Base-by-base conservation (phyloP, 1,140 invertebrate species). In the Asbolus verrucosus region DNA sequence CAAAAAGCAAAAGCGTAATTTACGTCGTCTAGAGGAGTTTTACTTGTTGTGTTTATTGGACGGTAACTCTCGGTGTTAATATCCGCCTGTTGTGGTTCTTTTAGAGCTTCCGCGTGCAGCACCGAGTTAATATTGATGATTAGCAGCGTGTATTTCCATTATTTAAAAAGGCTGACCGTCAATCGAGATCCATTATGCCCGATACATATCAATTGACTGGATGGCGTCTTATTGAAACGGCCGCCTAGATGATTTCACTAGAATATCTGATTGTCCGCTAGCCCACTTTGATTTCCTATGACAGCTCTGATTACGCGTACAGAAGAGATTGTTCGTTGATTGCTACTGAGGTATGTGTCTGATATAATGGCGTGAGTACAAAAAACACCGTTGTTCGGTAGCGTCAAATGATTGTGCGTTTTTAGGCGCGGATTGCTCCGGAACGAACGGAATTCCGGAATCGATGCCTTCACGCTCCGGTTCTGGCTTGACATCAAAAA, bases 101-200 rank as follows among this genome's bases (percentile, higher is more conserved):
- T n/a, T n/a, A n/a, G 46, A 21, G 33, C 18, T 19, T 59, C 50
- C 18, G 15, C 18, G n/a, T 21, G 18, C 27, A 21, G 19, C 18
- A 27, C 19, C 11, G 9, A 27, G 16, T 63, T 39, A 27, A 62
- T 62, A 62, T 38, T 62, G 36, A 62, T 62, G 36, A 62, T 62
- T 62, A 62, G 59, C 15, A 8, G 36, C 31, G 59, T 38, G 36
- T 36, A 62, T 63, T 63, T 63, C 61, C 61, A 63, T 63, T 63
- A 63, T 63, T 63, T 27, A 63, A 63, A 63, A 63, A 63, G 59
- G 39, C 61, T 63, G 61, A 63, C 61, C 61, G 61, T 63, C 61
- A 63, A 31, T 63, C 61, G 31, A 63, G 61, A 63, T 63, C 66
- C 46, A 67, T 67, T 67, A 67, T 59, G 41, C 21, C 54, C 33